Base-by-base conservation (phyloP, 2,888 invertebrate species). In the Pterobdella sp. region DNA sequence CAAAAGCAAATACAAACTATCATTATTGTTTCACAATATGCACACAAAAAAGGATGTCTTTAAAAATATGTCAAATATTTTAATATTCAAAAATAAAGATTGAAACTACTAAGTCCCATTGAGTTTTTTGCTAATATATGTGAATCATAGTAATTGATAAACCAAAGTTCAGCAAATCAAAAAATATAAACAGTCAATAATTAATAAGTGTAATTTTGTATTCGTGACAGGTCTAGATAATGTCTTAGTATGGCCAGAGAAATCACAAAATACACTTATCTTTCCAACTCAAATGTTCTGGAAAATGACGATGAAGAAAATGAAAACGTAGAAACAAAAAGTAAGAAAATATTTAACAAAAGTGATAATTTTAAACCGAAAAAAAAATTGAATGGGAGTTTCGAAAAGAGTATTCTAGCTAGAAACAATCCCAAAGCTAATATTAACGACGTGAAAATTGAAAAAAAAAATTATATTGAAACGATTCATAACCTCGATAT, bases 251-350 rank as follows among this genome's bases (percentile, higher is more conserved):
- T 56, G 60, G 26, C 60, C 26, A 4, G 60, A 56, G 60, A 56
- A n/a, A 56, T 56, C 4, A 56, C 60, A 3, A 56, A 56, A 56
- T 56, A 56, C 60, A 56, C 60, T 26, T 56, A 56, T 22, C 60
- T 26, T 3, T 56, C n/a, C 60, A 26, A 14, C 60, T 56, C 60
- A 22, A 56, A 56, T 32, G 63, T 29, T 63, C 56, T 52, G 3
- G 63, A 1, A 18, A 35, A 71, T 29, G 63, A 71, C n/a, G 71
- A 63, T 32, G 71, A 71, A 14, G 71, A 71, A 14, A 63, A 63
- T 29, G 71, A 71, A 18, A 63, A 71, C 32, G 71, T 63, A 3
- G 71, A 63, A 14, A n/a, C 4, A 3, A 56, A 56, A 14, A n/a
- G 26, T 56, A 26, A 22, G 4, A 56, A 56, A 3, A n/a, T 26